A percentile compares a stretch with the other conserved stretches of the same genome.
phyloP scores from a whole-genome alignment of 1,140 invertebrate species.

The Oedothorax gibbosus region DNA sequence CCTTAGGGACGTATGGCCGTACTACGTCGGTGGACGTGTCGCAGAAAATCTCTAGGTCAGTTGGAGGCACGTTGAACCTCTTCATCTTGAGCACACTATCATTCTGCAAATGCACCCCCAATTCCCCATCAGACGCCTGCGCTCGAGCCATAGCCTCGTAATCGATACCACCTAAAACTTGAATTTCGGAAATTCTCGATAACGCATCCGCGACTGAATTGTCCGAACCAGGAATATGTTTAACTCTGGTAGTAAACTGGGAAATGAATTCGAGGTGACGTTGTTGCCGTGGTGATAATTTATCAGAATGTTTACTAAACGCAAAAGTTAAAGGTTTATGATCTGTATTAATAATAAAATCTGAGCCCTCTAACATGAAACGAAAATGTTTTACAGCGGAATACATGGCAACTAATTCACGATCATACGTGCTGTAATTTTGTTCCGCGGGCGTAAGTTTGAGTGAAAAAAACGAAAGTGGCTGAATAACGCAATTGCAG shows the following conservation, averaged over 20 bases:
- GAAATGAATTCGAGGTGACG: constrained; percentile 67
- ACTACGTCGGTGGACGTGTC: too few relatives aligned
- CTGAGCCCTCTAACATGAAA: constrained; percentile 64
- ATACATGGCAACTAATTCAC: constrained; percentile 64
- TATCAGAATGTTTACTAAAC: constrained; percentile 57
- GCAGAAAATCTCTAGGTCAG: neutral
- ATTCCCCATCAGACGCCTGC: neutral
- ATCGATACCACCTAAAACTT: constrained; percentile 1
- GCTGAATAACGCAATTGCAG: neutral
- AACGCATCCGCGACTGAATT: constrained; percentile 62
- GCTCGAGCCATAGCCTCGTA: constrained; percentile 27
- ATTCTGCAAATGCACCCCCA: neutral
- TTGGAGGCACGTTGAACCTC: constrained; percentile 43
- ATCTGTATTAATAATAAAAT: constrained; percentile 65
- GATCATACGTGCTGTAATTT: constrained; percentile 62
- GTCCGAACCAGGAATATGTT: constrained; percentile 65
- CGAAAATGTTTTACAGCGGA: constrained; percentile 64
- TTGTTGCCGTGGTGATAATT: constrained; percentile 62
- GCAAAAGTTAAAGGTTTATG: constrained; percentile 65
- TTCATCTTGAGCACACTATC: too few relatives aligned
- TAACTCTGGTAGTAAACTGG: constrained; percentile 67
- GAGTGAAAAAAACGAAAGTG: constrained; percentile 62
- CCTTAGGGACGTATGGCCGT: too few relatives aligned
- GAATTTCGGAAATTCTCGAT: constrained; percentile 14
- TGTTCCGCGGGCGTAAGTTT: constrained; percentile 49